Evolutionary conservation across 2,113 vertebrate species (phyloP), one percentile per base, ranked within the genome.

Genomic region (Grammomys dolichurus): DNA sequence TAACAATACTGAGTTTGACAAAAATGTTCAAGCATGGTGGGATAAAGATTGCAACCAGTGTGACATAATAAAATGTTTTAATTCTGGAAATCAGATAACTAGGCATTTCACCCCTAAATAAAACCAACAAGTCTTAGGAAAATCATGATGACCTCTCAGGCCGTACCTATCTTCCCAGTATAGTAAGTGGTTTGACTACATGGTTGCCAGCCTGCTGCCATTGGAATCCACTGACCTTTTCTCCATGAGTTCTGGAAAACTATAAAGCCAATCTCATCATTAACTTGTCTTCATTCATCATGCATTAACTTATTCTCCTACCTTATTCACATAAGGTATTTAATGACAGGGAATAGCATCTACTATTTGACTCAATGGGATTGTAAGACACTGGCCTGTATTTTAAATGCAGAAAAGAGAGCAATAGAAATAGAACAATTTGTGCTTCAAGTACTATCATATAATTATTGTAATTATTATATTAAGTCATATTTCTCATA

Each of bases 401-500:
- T 96, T 97, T 93, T 91, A 91, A 94, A 82, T 91, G 22, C 69
- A 75, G 87, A 13, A 43, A 92, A 19, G 5, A 89, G 1, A 87
- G 7, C 20, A 94, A 60, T 65, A 95, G 58, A 84, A 95, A 72
- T 56, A 63, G 60, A 48, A 48, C 24, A 92, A 80, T 78, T 95
- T 91, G 36, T 89, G 56, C 4, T 89, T 91, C 65, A 94, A 70
- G 60, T 69, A 31, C 28, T 87, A 43, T 58, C 75, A 48, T 87
- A 93, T 78, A 87, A 75, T 43, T 51, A 90, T 75, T 89, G 7
- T 95, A 40, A 80, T 86, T 87, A 88, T 93, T 93, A 22, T 40
- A 93, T 86, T 91, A 87, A 96, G 56, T 94, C 84, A 93, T 7
- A 87, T 60, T 81, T 78, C 48, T 91, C 89, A 82, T 73, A 75